Conservation (phyloP, 1,140 invertebrate species). For the Philopotamus ludificatus region DNA sequence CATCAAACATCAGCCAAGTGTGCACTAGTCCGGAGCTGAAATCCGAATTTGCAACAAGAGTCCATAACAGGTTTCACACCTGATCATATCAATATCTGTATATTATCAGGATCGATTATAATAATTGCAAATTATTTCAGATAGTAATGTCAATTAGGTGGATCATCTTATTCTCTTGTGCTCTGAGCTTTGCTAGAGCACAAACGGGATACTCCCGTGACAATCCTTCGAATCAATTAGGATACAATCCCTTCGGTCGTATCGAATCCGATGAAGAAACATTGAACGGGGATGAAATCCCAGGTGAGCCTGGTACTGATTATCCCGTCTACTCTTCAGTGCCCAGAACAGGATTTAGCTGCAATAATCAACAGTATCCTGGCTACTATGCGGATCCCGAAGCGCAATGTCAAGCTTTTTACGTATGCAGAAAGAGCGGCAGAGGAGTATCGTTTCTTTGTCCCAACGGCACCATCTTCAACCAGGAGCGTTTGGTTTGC, state of each 20-base stretch:
- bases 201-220: constrained; percentile 39
- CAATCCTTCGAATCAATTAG: constrained; percentile 32
- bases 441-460: constrained; percentile 56
- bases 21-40: not conserved
- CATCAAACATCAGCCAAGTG: not conserved
- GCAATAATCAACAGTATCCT: constrained; percentile 49
- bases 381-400: constrained; percentile 58
- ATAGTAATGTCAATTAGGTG: constrained; percentile 22
- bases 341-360: constrained; percentile 60
- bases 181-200: constrained; percentile 15
- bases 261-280: not conserved
- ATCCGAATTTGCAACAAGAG: not conserved
- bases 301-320: constrained; percentile 53
- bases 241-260: constrained; percentile 25
- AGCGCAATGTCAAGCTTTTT: constrained; percentile 55
- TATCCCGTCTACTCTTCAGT: constrained; percentile 62
- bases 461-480: constrained; percentile 62
- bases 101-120: not conserved
- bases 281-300: constrained; percentile 10
- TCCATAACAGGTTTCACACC: too few relatives aligned
- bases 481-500: constrained; percentile 57
- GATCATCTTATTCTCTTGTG: constrained; percentile 9
- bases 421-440: constrained; percentile 55
- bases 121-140: constrained; percentile 21
- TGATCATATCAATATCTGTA: too few relatives aligned